Base-by-base conservation (phyloP, 2,113 vertebrate genomes). In the Zosterops borbonicus region DNA sequence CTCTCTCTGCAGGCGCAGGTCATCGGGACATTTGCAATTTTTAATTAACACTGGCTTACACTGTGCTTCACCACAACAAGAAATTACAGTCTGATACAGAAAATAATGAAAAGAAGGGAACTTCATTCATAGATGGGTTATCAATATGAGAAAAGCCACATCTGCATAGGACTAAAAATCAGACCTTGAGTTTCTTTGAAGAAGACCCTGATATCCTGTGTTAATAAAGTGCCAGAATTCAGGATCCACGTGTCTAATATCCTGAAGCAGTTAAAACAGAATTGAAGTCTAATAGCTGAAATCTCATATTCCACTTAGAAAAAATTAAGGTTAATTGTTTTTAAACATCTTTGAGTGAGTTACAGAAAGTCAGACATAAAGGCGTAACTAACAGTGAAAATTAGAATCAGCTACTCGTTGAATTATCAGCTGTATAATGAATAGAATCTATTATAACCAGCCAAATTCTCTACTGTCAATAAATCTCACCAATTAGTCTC, bases 271-370 rank as follows among this genome's bases (percentile, higher is more conserved):
- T 83, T 86, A 86, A 93, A 90, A 47, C 10, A 56, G 52, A 93
- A 90, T 33, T 67, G 59, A 89, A 88, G n/a, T 74, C 92, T 83
- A 96, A 90, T 56, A 85, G 82, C 63, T 59, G 28, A 91, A 94
- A 50, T 83, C 42, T 88, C 68, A 77, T 67, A 86, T 83, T 87
- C 44, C 49, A 75, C 55, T 86, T 59, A 1, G 42, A 92, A 95
- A 94, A 90, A 95, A 59, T 24, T 63, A 90, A 76, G 75, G 75
- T 91, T 94, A 96, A 88, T 91, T 93, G 47, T 93, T 92, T 88
- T 88, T 83, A 91, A 91, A 81, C 37, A 73, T 78, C 67, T 56
- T 41, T 77, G 44, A 52, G 39, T 56, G 73, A 78, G 60, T 60
- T 88, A 92, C 12, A 81, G 85, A 81, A 94, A 91, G 56, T 67